Conservation (phyloP, 2,888 invertebrate species). For the Adelphocoris suturalis region DNA sequence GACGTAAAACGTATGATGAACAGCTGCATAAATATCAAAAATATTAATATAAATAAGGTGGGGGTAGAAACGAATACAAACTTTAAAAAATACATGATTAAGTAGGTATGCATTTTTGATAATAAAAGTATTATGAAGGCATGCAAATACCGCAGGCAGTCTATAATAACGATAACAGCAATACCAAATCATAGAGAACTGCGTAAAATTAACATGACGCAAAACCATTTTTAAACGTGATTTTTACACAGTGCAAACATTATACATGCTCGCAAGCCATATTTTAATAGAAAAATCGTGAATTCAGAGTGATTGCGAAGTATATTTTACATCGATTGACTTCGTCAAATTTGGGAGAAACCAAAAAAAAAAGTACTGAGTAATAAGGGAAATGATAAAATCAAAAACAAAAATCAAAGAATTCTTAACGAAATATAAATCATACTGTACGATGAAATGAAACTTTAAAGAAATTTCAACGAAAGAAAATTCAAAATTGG, state of each 20-base stretch:
- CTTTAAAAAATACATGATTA: too few relatives aligned
- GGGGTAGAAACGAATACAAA: too few relatives aligned
- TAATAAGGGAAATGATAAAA: neutral
- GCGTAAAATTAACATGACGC: neutral
- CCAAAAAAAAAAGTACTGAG: neutral
- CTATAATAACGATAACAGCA: too few relatives aligned
- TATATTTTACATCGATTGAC: neutral
- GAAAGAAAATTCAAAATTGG: constrained; percentile 3
- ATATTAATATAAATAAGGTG: too few relatives aligned
- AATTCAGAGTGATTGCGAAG: neutral
- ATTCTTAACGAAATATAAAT: neutral
- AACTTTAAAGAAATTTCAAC: neutral
- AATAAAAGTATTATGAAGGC: too few relatives aligned
- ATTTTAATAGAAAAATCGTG: constrained; percentile 63
- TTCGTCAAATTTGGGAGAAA: neutral
- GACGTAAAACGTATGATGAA: too few relatives aligned
- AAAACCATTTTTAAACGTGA: neutral
- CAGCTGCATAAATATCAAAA: too few relatives aligned
- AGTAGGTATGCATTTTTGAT: too few relatives aligned
- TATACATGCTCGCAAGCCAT: constrained; percentile 63
- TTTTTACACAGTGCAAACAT: constrained; percentile 53
- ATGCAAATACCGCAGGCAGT: too few relatives aligned
- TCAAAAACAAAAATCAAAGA: neutral
- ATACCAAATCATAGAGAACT: too few relatives aligned
- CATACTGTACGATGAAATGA: neutral